Percentiles rank a stretch among this genome's conserved stretches.
Evolutionary conservation across 2,888 invertebrate species (phyloP).

Genomic region (Dascillus cervinus): DNA sequence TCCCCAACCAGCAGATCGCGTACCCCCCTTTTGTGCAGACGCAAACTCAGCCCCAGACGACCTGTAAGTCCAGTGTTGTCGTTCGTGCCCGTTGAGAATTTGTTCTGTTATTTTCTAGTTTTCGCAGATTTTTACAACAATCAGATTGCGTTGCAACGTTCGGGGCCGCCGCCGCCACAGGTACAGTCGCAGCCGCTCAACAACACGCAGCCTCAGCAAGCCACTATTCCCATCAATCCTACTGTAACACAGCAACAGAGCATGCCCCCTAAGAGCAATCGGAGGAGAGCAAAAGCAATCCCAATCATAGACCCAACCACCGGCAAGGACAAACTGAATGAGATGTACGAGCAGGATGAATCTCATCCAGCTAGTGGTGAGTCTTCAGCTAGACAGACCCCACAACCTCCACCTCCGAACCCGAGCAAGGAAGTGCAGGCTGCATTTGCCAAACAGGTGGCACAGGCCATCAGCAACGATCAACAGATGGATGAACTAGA

Average conservation of each 20-base stretch:
- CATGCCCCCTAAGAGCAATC: constrained; percentile 14
- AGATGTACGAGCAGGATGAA: constrained; percentile 28
- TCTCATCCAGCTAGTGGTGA: constrained; percentile 42
- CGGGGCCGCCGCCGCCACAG: constrained; percentile 10
- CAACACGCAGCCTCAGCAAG: constrained; percentile 22
- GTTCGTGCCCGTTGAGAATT: not conserved
- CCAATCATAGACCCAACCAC: constrained; percentile 39
- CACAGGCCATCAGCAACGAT: constrained; percentile 26
- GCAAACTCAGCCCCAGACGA: constrained; percentile 7
- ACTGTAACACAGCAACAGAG: constrained; percentile 18
- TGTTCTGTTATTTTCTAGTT: not conserved
- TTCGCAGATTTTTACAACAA: constrained; percentile 9
- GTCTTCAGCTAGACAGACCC: constrained; percentile 45
- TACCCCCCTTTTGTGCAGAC: constrained; percentile 7
- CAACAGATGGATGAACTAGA: constrained; percentile 17
- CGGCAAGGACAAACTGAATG: no score
- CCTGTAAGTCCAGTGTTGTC: constrained; percentile 9
- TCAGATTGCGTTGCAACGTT: constrained; percentile 13
- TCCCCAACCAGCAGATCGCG: constrained; percentile 7
- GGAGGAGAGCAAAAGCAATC: constrained; percentile 33
- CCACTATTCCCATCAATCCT: constrained; percentile 14
- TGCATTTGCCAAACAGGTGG: constrained; percentile 36
- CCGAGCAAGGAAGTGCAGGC: constrained; percentile 35
- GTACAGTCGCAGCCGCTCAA: constrained; percentile 23
- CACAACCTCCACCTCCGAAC: constrained; percentile 36